Conservation (phyloP, 2,113 vertebrate species). For the Scomber colias region DNA sequence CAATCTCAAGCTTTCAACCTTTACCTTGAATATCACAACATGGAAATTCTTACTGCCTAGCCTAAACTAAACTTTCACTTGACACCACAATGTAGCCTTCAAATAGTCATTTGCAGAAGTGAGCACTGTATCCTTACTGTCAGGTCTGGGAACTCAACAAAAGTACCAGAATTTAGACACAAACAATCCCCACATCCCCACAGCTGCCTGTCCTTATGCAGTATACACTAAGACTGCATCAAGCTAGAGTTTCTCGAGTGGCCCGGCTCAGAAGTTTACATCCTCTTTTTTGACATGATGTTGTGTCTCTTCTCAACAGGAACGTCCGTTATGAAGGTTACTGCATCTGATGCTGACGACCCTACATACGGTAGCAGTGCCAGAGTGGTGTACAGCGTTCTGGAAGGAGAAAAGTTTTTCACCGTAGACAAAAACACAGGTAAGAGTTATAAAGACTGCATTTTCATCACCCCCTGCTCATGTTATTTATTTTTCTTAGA, state of each 20-base stretch:
- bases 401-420: conserved; percentile 95
- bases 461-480: not conserved
- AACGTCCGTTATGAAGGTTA: conserved; percentile 97
- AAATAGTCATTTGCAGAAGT: too few species aligned
- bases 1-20: not conserved
- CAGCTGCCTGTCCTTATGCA: not conserved
- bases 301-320: conserved; percentile 82
- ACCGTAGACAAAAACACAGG: conserved; percentile 95
- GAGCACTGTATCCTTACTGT: not conserved
- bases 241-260: conserved; percentile 8
- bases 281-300: conserved; percentile 27
- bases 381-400: conserved; percentile 94
- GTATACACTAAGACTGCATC: not conserved
- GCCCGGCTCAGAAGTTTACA: not conserved
- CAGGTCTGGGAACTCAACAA: not conserved
- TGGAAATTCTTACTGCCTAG: too few species aligned
- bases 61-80: not conserved
- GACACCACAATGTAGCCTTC: not conserved
- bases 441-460: conserved; percentile 73
- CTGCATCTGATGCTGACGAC: conserved; percentile 96
- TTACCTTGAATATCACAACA: not conserved
- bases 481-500: not conserved
- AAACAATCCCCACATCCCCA: not conserved
- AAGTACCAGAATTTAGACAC: not conserved
- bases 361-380: conserved; percentile 97